Percentiles rank a stretch among this genome's conserved stretches.
These are phyloP conservation scores for Amphipoea oculea DNA, from an alignment of 2,888 invertebrate genomes.

Conservation along the genomic window DNA sequence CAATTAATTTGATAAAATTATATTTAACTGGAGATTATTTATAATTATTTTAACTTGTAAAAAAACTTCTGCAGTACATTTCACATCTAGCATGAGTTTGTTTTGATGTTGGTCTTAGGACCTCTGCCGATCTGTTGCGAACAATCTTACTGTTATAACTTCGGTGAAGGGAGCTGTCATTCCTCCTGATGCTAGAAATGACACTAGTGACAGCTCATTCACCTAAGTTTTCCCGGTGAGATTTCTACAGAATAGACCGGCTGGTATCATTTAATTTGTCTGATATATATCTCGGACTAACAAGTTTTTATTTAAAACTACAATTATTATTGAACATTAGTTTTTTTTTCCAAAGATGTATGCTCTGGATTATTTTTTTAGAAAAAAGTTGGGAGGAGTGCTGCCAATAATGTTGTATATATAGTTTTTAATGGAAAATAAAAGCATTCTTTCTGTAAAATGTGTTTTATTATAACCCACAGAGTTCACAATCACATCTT, in stretches of 20 bases:
- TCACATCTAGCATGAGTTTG: conserved; percentile 32
- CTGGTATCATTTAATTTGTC: conserved; percentile 45
- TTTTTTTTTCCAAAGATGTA: conserved; percentile 81
- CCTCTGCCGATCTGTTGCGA: conserved; percentile 3
- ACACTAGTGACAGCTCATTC: neutral
- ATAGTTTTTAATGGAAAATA: conserved; percentile 76
- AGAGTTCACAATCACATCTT: neutral
- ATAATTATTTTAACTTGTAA: conserved; percentile 17
- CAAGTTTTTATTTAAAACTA: conserved; percentile 56
- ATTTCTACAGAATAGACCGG: neutral
- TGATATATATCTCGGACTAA: conserved; percentile 33
- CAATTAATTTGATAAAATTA: conserved; percentile 22
- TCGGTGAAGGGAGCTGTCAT: neutral
- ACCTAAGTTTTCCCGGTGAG: neutral
- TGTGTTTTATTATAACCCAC: conserved; percentile 49
- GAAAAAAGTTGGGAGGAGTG: conserved; percentile 74
- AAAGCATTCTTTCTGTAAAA: conserved; percentile 79
- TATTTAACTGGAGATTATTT: conserved; percentile 20
- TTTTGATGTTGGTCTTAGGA: conserved; percentile 15
- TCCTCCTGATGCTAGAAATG: neutral
- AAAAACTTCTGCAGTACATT: conserved; percentile 41
- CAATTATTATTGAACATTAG: conserved; percentile 67
- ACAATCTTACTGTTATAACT: neutral
- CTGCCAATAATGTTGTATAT: conserved; percentile 76
- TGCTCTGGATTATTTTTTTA: conserved; percentile 81